Evolutionary conservation across 2,888 invertebrate genomes (phyloP), one percentile per base, ranked within the genome.

Genomic region (Xylocampa areola): DNA sequence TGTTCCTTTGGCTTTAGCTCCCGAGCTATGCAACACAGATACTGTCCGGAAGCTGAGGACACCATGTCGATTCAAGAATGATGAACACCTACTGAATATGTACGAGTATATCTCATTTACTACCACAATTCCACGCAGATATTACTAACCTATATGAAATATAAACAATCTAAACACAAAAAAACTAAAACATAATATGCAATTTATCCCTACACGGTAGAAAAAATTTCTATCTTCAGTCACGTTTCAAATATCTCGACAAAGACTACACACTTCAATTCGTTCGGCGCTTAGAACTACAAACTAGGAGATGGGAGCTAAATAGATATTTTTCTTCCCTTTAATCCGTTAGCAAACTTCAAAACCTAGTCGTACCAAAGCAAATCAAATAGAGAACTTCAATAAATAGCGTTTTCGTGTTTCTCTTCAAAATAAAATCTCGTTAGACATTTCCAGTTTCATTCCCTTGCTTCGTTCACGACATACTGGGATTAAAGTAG

Each of bases 341-440:
- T 68, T 82, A 85, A 86, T 85, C 83, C 79, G 77, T 83, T 80
- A 80, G 79, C 79, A 80, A 81, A 81, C 81, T 84, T 82, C 77
- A 82, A 82, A 81, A 79, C 79, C 81, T 57, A 68, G 51, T 69
- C 70, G 74, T 72, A 77, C 72, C 75, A 52, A 65, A 81, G 74
- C 80, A 82, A 85, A 84, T 86, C 84, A 84, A 86, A 84, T 84
- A 79, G 79, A 84, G 79, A 81, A 80, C 81, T 81, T 59, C 80
- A 84, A 84, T 87, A 86, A 84, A 82, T 82, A 82, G 81, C 79
- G 77, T 80, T 83, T 84, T 85, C 82, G 76, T 84, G 81, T 81
- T 79, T 72, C 82, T 79, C 83, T 88, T 81, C 68, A 81, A 81
- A 85, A 84, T 79, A 79, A 84, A 86, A 85, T 79, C 84, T 84